Conservation (phyloP, 2,888 invertebrate genomes). For the Epistrophella euchroma region DNA sequence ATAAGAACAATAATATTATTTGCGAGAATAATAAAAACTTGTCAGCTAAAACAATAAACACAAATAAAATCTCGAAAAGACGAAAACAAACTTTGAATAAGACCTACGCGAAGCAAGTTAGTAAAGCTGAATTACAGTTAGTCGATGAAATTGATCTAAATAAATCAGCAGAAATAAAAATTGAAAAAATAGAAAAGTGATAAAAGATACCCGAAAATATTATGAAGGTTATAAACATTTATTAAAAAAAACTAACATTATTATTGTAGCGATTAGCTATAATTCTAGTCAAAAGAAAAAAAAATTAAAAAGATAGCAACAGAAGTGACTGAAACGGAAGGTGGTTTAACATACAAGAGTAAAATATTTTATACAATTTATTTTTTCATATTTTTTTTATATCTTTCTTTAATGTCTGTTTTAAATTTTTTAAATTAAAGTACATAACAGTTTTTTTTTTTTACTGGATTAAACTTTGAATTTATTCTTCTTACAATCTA, state of each 20-base stretch:
- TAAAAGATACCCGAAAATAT: slow-evolving; percentile 4
- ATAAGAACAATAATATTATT: slow-evolving; percentile 70
- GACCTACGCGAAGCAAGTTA: slow-evolving; percentile 64
- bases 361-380: background rate
- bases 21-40: slow-evolving; percentile 68
- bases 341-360: background rate
- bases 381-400: background rate
- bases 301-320: slow-evolving; percentile 30
- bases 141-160: slow-evolving; percentile 76
- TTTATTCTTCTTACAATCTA: too few relatives aligned
- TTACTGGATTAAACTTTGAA: too few relatives aligned
- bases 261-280: slow-evolving; percentile 47
- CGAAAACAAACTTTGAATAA: slow-evolving; percentile 78
- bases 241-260: background rate
- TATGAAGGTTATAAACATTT: slow-evolving; percentile 1
- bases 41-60: slow-evolving; percentile 23
- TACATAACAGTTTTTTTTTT: too few relatives aligned
- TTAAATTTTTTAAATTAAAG: background rate
- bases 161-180: slow-evolving; percentile 79
- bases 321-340: slow-evolving; percentile 11
- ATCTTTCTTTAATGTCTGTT: background rate
- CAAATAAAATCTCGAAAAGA: slow-evolving; percentile 73
- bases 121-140: slow-evolving; percentile 20
- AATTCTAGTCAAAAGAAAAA: slow-evolving; percentile 56
- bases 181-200: slow-evolving; percentile 79